Evolutionary conservation across 2,888 invertebrate species (phyloP), one percentile per base, ranked within the genome.

Genomic region (Megamerina dolium): DNA sequence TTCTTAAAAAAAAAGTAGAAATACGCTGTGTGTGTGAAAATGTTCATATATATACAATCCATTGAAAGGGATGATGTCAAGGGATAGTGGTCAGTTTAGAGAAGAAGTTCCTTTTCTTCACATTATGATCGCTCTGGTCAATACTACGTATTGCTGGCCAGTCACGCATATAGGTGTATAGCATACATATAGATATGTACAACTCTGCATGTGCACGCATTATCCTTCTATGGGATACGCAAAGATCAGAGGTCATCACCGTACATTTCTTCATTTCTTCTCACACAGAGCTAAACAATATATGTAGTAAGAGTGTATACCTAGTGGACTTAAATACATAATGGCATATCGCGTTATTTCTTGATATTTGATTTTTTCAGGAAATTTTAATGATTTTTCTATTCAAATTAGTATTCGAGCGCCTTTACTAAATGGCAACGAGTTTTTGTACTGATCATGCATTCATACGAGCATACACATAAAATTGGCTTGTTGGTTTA

Each of bases 171-270:
- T 63, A 63, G 63, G n/a, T n/a, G n/a, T n/a, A n/a, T n/a, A n/a
- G n/a, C n/a, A n/a, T n/a, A n/a, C n/a, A n/a, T n/a, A n/a, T n/a
- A n/a, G n/a, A n/a, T n/a, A n/a, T n/a, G n/a, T n/a, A n/a, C n/a
- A 23, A 23, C 10, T 23, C 10, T 23, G 23, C 23, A 17, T 39
- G 14, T 37, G 13, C 16, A 26, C 17, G 23, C 26, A 37, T 21
- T 46, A 46, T 53, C 46, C 53, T 52, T 49, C 36, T 41, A 44
- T 42, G 33, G 45, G 47, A 46, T 42, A 32, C 41, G 40, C 42
- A 23, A 48, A 56, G 61, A 53, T 65, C 66, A 65, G 57, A 66
- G 65, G 65, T 65, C 65, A 65, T 41, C 57, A 65, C 66, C 66
- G 65, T 60, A 66, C 60, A 60, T 65, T 66, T 59, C 41, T 50